A percentile compares a stretch with the other conserved stretches of the same genome.
phyloP scores from a whole-genome alignment of 2,888 invertebrate species.

The Urechis unicinctus region DNA sequence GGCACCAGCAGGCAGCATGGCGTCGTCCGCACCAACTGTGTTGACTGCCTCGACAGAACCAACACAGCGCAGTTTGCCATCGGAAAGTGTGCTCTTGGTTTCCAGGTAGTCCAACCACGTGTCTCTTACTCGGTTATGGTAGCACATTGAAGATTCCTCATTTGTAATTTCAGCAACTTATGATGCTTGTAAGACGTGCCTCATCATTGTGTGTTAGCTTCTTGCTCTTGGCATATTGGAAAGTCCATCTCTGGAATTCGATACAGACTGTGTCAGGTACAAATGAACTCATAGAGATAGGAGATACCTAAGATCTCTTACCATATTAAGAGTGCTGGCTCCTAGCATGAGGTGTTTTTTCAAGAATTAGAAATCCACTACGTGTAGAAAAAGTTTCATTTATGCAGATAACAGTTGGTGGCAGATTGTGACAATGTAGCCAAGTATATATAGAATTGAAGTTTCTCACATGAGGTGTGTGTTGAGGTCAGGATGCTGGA shows the following conservation, averaged over 20 bases:
- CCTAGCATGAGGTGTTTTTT: no score
- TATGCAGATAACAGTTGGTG: no score
- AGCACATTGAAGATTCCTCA: slow-evolving; percentile 83
- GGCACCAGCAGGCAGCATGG: slow-evolving; percentile 47
- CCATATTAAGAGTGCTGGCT: no score
- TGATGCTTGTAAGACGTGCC: neutral
- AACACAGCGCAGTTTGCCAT: slow-evolving; percentile 99
- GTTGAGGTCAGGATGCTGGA: slow-evolving; percentile 79
- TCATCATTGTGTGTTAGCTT: slow-evolving; percentile 57
- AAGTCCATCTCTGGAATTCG: slow-evolving; percentile 68
- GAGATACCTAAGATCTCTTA: no score
- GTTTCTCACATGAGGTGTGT: no score
- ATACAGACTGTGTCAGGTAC: slow-evolving; percentile 78
- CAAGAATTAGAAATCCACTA: no score
- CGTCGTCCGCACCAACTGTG: slow-evolving; percentile 82
- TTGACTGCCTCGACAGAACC: slow-evolving; percentile 96
- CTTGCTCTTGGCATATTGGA: slow-evolving; percentile 81
- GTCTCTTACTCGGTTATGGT: slow-evolving; percentile 30
- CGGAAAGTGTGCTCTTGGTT: slow-evolving; percentile 76
- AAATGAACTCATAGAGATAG: neutral
- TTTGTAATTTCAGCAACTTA: slow-evolving; percentile 74
- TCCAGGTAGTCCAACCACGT: slow-evolving; percentile 15
- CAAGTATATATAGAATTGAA: no score
- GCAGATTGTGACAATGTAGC: no score
- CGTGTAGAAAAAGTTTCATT: no score